Base-by-base conservation (phyloP, 2,888 invertebrate genomes). In the Mimas tiliae region DNA sequence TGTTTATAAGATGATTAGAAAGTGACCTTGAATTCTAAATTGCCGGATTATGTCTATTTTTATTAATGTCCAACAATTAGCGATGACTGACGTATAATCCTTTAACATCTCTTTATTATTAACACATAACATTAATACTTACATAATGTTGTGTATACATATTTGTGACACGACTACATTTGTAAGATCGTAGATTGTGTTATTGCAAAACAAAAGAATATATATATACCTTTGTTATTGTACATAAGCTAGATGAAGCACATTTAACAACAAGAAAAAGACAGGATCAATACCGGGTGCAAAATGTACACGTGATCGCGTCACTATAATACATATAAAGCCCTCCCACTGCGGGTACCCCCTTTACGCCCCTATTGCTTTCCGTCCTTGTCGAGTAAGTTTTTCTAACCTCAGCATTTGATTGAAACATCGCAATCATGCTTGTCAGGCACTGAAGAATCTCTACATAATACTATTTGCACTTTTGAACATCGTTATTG, bases 231-330 rank as follows among this genome's bases (percentile, higher is more conserved):
- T 52, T 52, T 12, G 12, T 52, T 21, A 52, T 33, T 52, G 14
- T 52, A 34, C 50, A 51, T 34, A 34, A n/a, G 21, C 53, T 47
- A 58, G 38, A 6, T 62, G 74, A 74, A 75, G 80, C 81, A 81
- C 82, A 85, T 82, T 85, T 84, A 84, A 83, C 82, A 85, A 74
- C 77, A 81, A 86, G 86, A 88, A 88, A 85, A 87, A 87, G 85
- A 85, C 89, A 38, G 42, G 90, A 92, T 93, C 93, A 92, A 92
- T 93, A 93, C 42, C 91, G 84, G 88, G 91, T 91, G 91, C 92
- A 93, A 93, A 93, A 91, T 91, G 89, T 91, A 92, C 91, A 93
- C 92, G 91, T 92, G 91, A 91, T 92, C 92, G 89, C 89, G 90
- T 90, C 90, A 92, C 93, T 92, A 91, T 79, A 69, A 68, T 68